These are phyloP conservation scores for Cheirogaleus medius DNA, from an alignment of 2,113 vertebrate species.

Conservation along the genomic window DNA sequence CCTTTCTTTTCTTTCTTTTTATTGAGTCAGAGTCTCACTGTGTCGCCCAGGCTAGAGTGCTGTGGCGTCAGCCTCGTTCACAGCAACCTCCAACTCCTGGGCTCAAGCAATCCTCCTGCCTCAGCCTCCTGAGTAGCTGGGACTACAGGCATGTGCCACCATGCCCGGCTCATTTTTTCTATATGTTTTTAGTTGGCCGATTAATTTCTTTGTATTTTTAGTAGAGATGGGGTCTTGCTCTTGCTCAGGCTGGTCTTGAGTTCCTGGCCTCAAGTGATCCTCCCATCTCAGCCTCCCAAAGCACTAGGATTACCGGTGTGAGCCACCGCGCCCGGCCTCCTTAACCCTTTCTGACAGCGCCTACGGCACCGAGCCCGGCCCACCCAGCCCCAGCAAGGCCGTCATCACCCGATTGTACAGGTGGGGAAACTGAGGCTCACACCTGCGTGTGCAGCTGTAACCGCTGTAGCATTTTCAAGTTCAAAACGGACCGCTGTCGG, in stretches of 20 bases:
- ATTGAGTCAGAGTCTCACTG: too few species aligned
- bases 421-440: neutral
- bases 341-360: fast-evolving
- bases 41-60: too few species aligned
- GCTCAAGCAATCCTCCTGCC: too few species aligned
- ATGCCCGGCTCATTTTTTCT: neutral
- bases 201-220: neutral
- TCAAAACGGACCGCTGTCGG: constrained; percentile 10
- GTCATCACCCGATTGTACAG: neutral
- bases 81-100: too few species aligned
- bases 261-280: neutral
- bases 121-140: too few species aligned
- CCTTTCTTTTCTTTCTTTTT: too few species aligned
- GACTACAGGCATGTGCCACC: too few species aligned
- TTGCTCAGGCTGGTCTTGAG: neutral
- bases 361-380: neutral
- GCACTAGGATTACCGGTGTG: neutral
- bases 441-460: fast-evolving
- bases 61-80: too few species aligned
- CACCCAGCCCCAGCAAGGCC: neutral
- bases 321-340: fast-evolving
- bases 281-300: neutral
- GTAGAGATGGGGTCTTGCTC: neutral
- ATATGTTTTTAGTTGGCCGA: too few species aligned
- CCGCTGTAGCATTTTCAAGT: neutral